Evolutionary conservation across 2,888 invertebrate species (phyloP).

Genomic region (Bimastos eiseni): DNA sequence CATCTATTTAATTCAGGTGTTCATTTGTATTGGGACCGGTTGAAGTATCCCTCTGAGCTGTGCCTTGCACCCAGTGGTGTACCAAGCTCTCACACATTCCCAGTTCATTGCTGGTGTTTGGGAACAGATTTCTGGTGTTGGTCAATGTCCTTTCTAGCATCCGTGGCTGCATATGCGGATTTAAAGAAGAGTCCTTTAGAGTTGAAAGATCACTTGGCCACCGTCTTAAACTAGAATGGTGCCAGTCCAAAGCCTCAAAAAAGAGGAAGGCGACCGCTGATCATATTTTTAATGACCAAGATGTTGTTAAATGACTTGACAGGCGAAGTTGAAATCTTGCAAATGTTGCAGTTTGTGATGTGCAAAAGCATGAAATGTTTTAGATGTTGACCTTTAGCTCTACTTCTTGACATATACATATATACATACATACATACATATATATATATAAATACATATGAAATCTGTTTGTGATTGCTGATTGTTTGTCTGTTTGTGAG

Average conservation of each 20-base stretch:
- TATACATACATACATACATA: no score
- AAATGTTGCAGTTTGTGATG: neutral
- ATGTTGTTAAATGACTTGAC: neutral
- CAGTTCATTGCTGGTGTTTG: neutral
- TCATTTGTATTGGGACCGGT: neutral
- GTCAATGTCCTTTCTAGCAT: neutral
- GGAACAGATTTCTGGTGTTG: neutral
- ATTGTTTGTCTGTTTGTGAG: conserved; percentile 42
- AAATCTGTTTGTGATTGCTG: neutral
- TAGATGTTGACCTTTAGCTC: neutral
- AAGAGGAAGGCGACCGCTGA: no score
- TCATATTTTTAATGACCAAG: no score
- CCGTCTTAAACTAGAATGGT: no score
- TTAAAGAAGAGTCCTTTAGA: neutral
- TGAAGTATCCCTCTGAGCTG: neutral
- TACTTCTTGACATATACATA: no score
- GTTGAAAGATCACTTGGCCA: no score
- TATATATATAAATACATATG: no score
- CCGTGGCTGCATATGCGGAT: neutral
- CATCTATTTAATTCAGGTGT: neutral
- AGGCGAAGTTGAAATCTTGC: neutral
- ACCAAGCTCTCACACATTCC: no score
- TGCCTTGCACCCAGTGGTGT: neutral
- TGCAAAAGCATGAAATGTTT: neutral
- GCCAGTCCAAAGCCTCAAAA: no score